Base-by-base conservation (phyloP, 2,888 invertebrate genomes). In the Ashinkailepas kermadecensis region DNA sequence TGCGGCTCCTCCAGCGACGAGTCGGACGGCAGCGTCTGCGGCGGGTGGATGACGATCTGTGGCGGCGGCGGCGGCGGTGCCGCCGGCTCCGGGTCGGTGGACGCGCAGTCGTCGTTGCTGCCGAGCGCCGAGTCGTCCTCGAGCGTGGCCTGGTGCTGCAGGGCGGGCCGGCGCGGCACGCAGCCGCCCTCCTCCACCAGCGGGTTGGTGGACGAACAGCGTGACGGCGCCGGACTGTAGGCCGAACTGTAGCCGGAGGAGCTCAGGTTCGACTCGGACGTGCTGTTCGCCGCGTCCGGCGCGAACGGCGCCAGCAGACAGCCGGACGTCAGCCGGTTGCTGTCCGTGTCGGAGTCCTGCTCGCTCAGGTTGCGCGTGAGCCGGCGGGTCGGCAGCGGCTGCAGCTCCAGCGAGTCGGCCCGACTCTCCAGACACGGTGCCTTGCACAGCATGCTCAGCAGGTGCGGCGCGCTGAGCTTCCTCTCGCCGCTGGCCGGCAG, bases 171-270 rank as follows among this genome's bases (percentile, higher is more conserved):
- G 64, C 81, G 23, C 80, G 80, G 74, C n/a, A 23, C 21, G 15
- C 8, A 8, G 10, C 74, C 74, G 9, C 8, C 56, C 74, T 74
- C 74, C 54, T 56, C 54, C 54, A 74, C 93, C 7, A 94, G 87
- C 0, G 94, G 94, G 87, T 94, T 94, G 86, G 92, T 93, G 0
- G 94, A 94, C 11, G 93, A 93, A 86, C 94, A 94, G 83, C 94
- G 89, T 0, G 94, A 94, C 9, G 94, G 93, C 0, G 93, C 94
- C 0, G 94, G 94, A 87, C 93, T 93, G 0, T 94, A 93, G 92
- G 94, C 94, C 6, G 94, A 94, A 84, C 93, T 93, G 87, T 94
- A 94, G 13, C 94, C 94, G 0, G 94, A 94, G 13, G 94, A 94
- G 84, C 94, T 94, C 70, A 94, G 89, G 87, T 94, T 94, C 4